Evolutionary conservation across 2,797 vertebrate species (phyloP), one percentile per base, ranked within the genome.

Genomic region (Crenuchus spilurus): DNA sequence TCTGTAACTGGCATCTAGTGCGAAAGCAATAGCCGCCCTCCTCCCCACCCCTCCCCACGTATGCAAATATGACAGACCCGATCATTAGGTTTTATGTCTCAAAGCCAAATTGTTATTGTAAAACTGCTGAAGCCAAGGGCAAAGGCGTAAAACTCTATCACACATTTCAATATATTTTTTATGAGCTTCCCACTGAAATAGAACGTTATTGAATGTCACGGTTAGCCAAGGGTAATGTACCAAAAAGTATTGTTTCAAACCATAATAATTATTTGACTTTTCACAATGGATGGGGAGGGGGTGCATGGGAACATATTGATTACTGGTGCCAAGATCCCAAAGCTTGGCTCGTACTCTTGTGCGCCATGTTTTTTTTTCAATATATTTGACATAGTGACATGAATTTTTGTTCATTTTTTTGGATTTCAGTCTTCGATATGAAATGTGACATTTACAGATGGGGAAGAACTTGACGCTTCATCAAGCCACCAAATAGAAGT

Each of bases 61-160:
- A 92, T 91, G 92, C 91, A 93, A 92, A 93, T 92, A 90, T 91
- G 88, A 91, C 91, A 89, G 86, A 89, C 86, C 87, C 86, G 86
- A 91, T 94, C 90, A 91, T 92, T 92, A 91, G 90, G 86, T 90
- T 91, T 90, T 91, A 90, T 91, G 88, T 90, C 88, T 90, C 87
- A 83, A 86, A 88, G 82, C 85, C 85, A 90, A 91, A 92, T 93
- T 92, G 90, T 91, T 89, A 91, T 90, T 90, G 90, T 91, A 87
- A 88, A 91, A 86, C 79, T 82, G 85, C 78, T 77, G 82, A 80
- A 89, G 87, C 89, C 91, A 93, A 93, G 91, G 90, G 87, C 90
- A 85, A 90, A 89, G 60, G 13, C 72, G 42, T 81, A 75, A 79
- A 82, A 77, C 63, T 76, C 86, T 85, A 65, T 72, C 82, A 85